Evolutionary conservation across 2,113 vertebrate genomes (phyloP).

Genomic region (Urocitellus parryii): DNA sequence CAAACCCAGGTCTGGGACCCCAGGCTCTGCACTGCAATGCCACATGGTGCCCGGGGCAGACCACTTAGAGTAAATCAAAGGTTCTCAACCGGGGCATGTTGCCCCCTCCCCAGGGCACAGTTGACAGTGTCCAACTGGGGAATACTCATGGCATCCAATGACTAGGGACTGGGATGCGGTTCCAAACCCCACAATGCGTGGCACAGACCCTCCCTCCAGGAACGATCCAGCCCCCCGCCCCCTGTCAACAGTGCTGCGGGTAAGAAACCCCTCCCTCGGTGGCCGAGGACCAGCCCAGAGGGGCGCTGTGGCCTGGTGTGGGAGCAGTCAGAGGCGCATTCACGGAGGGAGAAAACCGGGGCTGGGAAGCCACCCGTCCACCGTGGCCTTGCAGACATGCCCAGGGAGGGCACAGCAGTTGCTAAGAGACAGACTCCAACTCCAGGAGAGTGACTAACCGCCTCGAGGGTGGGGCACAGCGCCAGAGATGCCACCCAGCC

Average conservation of each 20-base stretch:
- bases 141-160: background rate
- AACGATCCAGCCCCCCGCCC: background rate
- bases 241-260: fast-evolving
- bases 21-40: fast-evolving
- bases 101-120: fast-evolving
- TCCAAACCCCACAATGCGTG: background rate
- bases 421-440: background rate
- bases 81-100: background rate
- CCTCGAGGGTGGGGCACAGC: fast-evolving
- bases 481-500: background rate
- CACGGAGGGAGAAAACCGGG: background rate
- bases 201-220: too few species aligned
- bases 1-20: background rate
- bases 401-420: background rate
- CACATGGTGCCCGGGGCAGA: fast-evolving
- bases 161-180: background rate
- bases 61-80: fast-evolving
- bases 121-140: background rate
- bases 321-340: background rate
- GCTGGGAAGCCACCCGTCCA: too few species aligned
- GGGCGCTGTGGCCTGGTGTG: background rate
- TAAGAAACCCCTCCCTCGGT: background rate
- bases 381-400: background rate
- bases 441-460: background rate
- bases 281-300: fast-evolving